Evolutionary conservation across 2,797 vertebrate species (phyloP).

Genomic region (Gobionotothen gibberifrons): DNA sequence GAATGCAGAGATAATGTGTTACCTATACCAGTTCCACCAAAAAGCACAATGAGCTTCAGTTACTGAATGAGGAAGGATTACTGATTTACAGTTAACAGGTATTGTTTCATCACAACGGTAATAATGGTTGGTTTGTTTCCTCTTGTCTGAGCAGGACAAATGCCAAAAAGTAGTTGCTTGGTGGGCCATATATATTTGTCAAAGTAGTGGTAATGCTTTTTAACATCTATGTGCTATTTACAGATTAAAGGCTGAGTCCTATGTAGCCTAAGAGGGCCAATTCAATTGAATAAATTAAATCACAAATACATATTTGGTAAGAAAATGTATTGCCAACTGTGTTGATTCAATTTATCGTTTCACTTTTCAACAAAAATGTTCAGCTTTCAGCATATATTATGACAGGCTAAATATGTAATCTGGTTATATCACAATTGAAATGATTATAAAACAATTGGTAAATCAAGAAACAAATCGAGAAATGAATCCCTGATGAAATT

Average conservation of each 20-base stretch:
- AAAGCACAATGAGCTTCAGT: slow-evolving; percentile 5
- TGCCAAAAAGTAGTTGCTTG: no score
- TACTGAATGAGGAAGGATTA: slow-evolving; percentile 30
- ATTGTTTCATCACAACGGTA: background rate
- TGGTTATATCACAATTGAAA: no score
- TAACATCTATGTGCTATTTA: background rate
- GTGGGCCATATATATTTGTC: background rate
- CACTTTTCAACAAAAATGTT: background rate
- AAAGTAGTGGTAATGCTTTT: background rate
- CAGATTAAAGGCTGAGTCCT: background rate
- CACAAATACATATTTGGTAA: no score
- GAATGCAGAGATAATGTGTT: background rate
- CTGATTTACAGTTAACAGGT: slow-evolving; percentile 8
- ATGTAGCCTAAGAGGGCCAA: no score
- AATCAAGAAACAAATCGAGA: background rate
- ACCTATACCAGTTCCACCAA: background rate
- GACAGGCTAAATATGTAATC: background rate
- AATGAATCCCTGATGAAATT: background rate
- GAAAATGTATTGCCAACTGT: background rate
- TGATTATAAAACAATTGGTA: background rate
- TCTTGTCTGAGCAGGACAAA: background rate
- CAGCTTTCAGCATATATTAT: background rate
- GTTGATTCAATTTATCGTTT: background rate
- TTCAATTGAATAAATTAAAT: no score
- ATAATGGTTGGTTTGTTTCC: background rate